Evolutionary conservation across 2,888 invertebrate genomes (phyloP).

Genomic region (Drosophila mayaguana): DNA sequence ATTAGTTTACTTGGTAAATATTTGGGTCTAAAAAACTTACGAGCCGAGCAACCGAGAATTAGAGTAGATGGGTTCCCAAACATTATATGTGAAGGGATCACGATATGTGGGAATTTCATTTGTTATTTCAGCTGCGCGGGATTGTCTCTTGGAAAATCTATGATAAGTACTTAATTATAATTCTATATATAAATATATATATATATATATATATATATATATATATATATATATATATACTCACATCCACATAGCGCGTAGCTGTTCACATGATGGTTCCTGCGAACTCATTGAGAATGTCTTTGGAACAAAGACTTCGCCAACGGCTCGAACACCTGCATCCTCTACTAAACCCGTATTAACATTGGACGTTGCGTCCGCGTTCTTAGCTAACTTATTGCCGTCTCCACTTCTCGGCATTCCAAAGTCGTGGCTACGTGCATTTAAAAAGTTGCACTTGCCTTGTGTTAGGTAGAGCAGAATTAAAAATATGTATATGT

Average conservation of each 20-base stretch:
- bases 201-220: not conserved
- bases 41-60: conserved; percentile 86
- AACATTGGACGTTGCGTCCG: conserved; percentile 27
- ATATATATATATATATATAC: conserved; percentile 34
- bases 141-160: conserved; percentile 93
- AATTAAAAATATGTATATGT: conserved; percentile 51
- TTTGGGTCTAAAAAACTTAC: conserved; percentile 84
- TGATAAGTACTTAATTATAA: too few relatives aligned
- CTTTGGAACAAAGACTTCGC: conserved; percentile 83
- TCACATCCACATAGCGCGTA: conserved; percentile 95
- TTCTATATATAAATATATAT: not conserved
- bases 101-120: conserved; percentile 94
- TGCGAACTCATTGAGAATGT: conserved; percentile 80
- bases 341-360: conserved; percentile 30
- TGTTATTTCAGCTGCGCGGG: conserved; percentile 93
- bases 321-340: conserved; percentile 42
- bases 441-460: conserved; percentile 53
- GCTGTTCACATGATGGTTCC: conserved; percentile 94
- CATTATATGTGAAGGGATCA: conserved; percentile 92
- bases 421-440: conserved; percentile 50
- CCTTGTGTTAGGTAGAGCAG: conserved; percentile 42
- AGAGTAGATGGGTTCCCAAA: conserved; percentile 90
- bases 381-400: conserved; percentile 49
- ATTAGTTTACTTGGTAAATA: not conserved
- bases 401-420: conserved; percentile 37